Evolutionary conservation across 2,797 vertebrate species (phyloP).

Genomic region (Cossypha caffra): DNA sequence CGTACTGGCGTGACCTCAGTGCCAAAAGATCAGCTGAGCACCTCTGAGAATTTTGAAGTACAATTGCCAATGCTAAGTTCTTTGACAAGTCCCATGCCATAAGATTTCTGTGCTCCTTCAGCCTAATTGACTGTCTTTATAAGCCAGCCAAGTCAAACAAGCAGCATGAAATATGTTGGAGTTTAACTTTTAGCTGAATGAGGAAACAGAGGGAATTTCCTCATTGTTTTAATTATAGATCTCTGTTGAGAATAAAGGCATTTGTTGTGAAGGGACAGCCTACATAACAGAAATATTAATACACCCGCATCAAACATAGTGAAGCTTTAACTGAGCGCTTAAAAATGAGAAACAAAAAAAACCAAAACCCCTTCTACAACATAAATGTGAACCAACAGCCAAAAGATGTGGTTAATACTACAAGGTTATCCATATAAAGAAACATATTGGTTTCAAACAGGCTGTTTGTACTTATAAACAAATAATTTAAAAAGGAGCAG

Average conservation of each 20-base stretch:
- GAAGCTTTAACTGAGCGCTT: neutral
- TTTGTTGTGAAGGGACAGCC: neutral
- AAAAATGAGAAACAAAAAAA: neutral
- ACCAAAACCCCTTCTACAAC: rapidly evolving
- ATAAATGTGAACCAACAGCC: neutral
- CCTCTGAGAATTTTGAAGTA: neutral
- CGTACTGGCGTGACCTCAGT: neutral
- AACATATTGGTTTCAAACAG: neutral
- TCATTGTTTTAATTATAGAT: neutral
- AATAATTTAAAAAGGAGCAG: neutral
- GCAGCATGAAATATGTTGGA: neutral
- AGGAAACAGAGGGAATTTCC: neutral
- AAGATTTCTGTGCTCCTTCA: neutral
- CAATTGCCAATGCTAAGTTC: neutral
- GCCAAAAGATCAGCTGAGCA: neutral
- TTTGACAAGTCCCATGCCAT: neutral
- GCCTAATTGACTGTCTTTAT: neutral
- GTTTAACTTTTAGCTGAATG: neutral
- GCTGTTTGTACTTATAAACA: neutral
- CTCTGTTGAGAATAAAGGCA: neutral
- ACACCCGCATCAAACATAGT: neutral
- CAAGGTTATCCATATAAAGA: neutral
- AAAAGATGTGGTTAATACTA: neutral
- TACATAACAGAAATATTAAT: neutral
- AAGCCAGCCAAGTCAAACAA: neutral